A percentile compares a stretch with the other conserved stretches of the same genome.
phyloP scores from a whole-genome alignment of 2,113 vertebrate genomes.

The Crocuta crocuta region DNA sequence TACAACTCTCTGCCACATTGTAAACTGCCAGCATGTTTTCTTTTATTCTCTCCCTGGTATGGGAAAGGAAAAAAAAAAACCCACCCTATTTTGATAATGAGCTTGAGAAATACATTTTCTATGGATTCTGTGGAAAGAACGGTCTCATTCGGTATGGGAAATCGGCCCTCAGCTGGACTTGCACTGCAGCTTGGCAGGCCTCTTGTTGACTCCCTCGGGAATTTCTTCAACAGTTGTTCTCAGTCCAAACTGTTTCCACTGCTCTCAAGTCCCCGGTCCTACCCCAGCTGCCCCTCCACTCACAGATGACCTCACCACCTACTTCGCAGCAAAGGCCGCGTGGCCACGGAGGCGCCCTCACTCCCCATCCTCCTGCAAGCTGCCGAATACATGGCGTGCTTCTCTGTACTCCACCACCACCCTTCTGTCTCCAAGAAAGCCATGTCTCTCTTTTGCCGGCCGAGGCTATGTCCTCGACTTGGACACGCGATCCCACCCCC shows the following conservation, averaged over 20 bases:
- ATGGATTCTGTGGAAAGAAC: slow-evolving; percentile 74
- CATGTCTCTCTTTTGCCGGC: background rate
- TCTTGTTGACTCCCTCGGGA: slow-evolving; percentile 72
- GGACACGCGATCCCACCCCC: background rate
- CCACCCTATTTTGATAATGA: slow-evolving; percentile 51
- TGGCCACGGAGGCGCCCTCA: background rate
- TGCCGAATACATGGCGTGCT: background rate
- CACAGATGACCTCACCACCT: slow-evolving; percentile 70
- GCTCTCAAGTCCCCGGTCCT: slow-evolving; percentile 58
- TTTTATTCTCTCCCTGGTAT: slow-evolving; percentile 49
- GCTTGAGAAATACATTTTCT: slow-evolving; percentile 73
- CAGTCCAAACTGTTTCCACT: slow-evolving; percentile 76
- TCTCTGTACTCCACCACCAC: background rate
- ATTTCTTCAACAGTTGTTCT: slow-evolving; percentile 76
- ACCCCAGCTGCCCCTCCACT: slow-evolving; percentile 72
- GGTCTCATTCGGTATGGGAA: slow-evolving; percentile 66
- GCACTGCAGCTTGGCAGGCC: slow-evolving; percentile 72
- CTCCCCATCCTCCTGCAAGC: slow-evolving; percentile 26
- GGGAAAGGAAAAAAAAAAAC: background rate
- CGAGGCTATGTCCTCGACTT: background rate
- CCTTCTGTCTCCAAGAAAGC: slow-evolving; percentile 18
- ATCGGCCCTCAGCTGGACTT: slow-evolving; percentile 71
- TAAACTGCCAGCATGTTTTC: slow-evolving; percentile 37
- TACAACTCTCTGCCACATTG: background rate
- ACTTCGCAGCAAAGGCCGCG: slow-evolving; percentile 39